These are phyloP conservation scores for Aspidapion aeneum DNA, from an alignment of 2,888 invertebrate species.

Conservation along the genomic window DNA sequence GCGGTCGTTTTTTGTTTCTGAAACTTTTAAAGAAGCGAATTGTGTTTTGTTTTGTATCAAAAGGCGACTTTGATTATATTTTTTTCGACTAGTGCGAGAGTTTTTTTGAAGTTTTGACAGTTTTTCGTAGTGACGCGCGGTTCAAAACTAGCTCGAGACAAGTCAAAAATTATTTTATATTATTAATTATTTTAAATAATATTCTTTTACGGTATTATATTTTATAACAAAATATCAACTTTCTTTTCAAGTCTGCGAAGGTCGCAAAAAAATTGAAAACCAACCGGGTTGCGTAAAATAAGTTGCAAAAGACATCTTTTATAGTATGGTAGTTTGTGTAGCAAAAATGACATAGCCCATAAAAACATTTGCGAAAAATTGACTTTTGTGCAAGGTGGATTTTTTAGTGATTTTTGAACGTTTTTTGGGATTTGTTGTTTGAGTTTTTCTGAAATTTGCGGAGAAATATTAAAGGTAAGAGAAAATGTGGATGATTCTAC, in stretches of 20 bases:
- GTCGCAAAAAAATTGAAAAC: no score
- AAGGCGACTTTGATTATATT: no score
- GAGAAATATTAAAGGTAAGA: no score
- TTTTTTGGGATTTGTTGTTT: no score
- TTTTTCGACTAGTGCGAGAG: not conserved
- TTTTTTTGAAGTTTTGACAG: not conserved
- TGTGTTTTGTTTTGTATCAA: no score
- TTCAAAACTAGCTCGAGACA: not conserved
- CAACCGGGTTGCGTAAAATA: no score
- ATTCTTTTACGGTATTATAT: no score
- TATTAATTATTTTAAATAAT: no score
- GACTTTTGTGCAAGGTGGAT: not conserved
- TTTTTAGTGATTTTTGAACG: not conserved
- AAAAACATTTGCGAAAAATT: not conserved
- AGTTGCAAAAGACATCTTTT: not conserved
- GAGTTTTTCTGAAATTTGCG: no score
- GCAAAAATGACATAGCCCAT: not conserved
- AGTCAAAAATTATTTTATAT: not conserved
- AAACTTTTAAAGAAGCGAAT: no score
- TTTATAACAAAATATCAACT: not conserved
- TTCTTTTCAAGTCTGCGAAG: not conserved
- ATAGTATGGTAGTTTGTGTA: not conserved
- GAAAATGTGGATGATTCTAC: no score
- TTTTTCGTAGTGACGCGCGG: not conserved
- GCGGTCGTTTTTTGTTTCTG: not conserved